Percentiles rank a stretch among this genome's conserved stretches.
phyloP scores from a whole-genome alignment of 1,140 invertebrate genomes.

The Drosophila elegans region DNA sequence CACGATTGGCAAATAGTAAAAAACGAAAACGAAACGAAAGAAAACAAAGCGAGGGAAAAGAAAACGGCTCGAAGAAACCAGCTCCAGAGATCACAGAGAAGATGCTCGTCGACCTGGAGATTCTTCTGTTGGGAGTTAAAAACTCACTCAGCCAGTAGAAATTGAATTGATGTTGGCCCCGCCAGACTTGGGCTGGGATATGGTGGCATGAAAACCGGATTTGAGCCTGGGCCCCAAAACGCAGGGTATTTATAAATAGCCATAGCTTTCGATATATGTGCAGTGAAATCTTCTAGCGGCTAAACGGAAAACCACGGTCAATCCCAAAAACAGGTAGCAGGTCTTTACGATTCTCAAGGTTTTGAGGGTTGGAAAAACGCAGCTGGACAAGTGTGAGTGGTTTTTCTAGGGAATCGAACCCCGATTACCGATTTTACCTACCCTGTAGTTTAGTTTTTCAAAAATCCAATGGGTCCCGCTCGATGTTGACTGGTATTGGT shows the following conservation, averaged over 20 bases:
- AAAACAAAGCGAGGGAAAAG: constrained; percentile 45
- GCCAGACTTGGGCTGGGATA: constrained; percentile 37
- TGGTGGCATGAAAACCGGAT: constrained; percentile 57
- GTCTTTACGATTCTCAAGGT: constrained; percentile 31
- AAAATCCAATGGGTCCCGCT: constrained; percentile 69
- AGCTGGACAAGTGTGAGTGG: constrained; percentile 40
- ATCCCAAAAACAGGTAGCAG: constrained; percentile 54
- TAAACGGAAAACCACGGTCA: constrained; percentile 56
- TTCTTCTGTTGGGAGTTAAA: constrained; percentile 55
- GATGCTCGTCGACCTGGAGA: constrained; percentile 39
- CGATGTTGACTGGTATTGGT: constrained; percentile 30
- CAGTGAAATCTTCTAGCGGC: constrained; percentile 67
- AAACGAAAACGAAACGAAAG: constrained; percentile 61
- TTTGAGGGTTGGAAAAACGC: constrained; percentile 64
- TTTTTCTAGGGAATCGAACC: constrained; percentile 58
- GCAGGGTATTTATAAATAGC: constrained; percentile 75
- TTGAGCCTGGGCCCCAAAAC: constrained; percentile 56
- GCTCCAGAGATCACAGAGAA: constrained; percentile 43
- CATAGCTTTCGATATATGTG: constrained; percentile 72
- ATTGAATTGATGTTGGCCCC: constrained; percentile 76
- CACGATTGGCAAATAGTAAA: constrained; percentile 56
- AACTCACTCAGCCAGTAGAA: constrained; percentile 81
- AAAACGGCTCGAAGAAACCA: constrained; percentile 56
- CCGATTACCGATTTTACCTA: constrained; percentile 43
- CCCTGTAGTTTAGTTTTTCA: constrained; percentile 47